Evolutionary conservation across 2,888 invertebrate genomes (phyloP), one percentile per base, ranked within the genome.

Genomic region (Pheosia gnoma): DNA sequence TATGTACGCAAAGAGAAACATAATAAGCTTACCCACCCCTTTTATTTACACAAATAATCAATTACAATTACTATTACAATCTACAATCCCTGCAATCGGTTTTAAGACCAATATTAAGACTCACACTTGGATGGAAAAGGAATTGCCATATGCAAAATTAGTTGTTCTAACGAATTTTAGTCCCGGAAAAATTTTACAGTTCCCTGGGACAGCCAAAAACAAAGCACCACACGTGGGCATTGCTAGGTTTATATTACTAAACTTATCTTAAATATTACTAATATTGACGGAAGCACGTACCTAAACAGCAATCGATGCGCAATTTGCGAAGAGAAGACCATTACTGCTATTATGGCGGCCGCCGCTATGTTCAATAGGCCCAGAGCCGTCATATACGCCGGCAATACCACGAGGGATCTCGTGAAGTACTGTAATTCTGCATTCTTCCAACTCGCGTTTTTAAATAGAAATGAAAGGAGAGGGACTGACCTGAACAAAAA

Each of bases 261-360:
- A n/a, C n/a, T n/a, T 49, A 5, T 13, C 6, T 5, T 7, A 0
- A 7, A 8, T 41, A 5, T 49, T 7, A 13, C 13, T 8, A 51
- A 10, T 41, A 45, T 10, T 10, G 4, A n/a, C 5, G 3, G 11
- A 0, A 43, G 11, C 52, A 65, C 72, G 64, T 73, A 96, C 96
- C 95, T 95, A 65, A 96, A 94, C 9, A 95, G 87, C 58, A 96
- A 80, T 77, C 95, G 94, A 84, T 96, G 95, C 4, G 96, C 94
- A 5, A 96, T 91, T 62, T 96, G 96, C 58, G 97, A 97, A 55
- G 95, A 95, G 70, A 95, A 95, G 61, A 96, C 91, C 79, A 97
- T 94, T 0, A 94, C 88, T 11, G 90, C 85, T 70, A 95, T 90
- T 41, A 95, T 81, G 1, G 82, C 90, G 13, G 95, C 86, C 0